These are phyloP conservation scores for Ambastaia sidthimunki DNA, from an alignment of 2,797 vertebrate genomes.

Conservation along the genomic window DNA sequence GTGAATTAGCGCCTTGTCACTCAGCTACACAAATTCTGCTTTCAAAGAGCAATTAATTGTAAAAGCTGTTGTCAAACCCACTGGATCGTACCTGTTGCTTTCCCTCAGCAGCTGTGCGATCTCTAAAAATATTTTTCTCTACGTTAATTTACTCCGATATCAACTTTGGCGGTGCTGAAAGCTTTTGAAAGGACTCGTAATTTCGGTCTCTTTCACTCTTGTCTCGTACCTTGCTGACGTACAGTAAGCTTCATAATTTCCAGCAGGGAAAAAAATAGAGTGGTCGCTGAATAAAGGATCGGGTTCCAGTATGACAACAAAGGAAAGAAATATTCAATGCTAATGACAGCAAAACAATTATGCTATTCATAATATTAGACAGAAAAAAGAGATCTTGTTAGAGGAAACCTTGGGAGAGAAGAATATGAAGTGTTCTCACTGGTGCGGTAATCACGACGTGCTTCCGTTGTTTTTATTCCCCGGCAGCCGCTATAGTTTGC, in stretches of 20 bases:
- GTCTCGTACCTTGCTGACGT: slow-evolving; percentile 67
- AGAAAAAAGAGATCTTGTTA: slow-evolving; percentile 58
- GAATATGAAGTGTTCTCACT: slow-evolving; percentile 66
- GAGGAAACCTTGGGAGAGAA: slow-evolving; percentile 67
- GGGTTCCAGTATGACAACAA: slow-evolving; percentile 72
- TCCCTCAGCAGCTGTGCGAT: slow-evolving; percentile 80
- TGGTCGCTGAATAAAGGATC: slow-evolving; percentile 71
- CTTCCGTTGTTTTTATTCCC: slow-evolving; percentile 44
- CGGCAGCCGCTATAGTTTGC: slow-evolving; percentile 25
- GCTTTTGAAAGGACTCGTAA: slow-evolving; percentile 69
- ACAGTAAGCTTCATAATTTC: slow-evolving; percentile 71
- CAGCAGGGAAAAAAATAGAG: slow-evolving; percentile 59
- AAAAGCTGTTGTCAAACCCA: slow-evolving; percentile 91
- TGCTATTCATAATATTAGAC: slow-evolving; percentile 78
- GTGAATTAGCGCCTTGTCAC: slow-evolving; percentile 95
- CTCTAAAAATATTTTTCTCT: slow-evolving; percentile 77
- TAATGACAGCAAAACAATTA: slow-evolving; percentile 79
- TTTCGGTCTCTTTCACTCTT: slow-evolving; percentile 60
- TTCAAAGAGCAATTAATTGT: slow-evolving; percentile 92
- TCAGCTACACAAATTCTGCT: slow-evolving; percentile 88
- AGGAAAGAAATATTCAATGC: slow-evolving; percentile 72
- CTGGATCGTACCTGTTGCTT: slow-evolving; percentile 88
- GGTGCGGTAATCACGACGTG: slow-evolving; percentile 51
- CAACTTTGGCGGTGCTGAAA: slow-evolving; percentile 71
- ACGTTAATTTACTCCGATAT: slow-evolving; percentile 74